Percentiles rank a stretch among this genome's conserved stretches.
phyloP scores from a whole-genome alignment of 1,140 invertebrate genomes.

The Apis laboriosa region DNA sequence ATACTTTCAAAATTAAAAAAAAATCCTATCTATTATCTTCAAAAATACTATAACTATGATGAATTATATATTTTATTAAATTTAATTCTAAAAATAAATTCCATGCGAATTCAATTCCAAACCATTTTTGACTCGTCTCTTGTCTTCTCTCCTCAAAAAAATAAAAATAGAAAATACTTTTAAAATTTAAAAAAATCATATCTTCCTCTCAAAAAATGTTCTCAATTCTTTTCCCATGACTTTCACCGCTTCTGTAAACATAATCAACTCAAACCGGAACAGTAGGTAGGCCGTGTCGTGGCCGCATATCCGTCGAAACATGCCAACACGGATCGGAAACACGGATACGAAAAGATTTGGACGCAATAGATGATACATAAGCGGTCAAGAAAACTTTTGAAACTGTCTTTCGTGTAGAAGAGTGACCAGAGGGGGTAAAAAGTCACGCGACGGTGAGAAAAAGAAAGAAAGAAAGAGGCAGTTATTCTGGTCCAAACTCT shows the following conservation, averaged over 20 bases:
- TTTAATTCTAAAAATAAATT: no score
- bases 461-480: slow-evolving; percentile 33
- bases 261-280: neutral
- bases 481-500: slow-evolving; percentile 61
- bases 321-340: slow-evolving; percentile 25
- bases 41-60: no score
- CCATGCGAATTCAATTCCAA: no score
- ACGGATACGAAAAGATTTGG: slow-evolving; percentile 31
- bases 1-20: neutral
- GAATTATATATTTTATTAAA: no score
- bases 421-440: neutral
- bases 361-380: neutral
- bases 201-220: no score
- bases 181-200: no score
- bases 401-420: neutral
- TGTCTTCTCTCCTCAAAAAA: no score
- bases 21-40: neutral
- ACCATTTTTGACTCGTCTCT: no score
- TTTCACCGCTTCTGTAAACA: slow-evolving; percentile 25
- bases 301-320: slow-evolving; percentile 35
- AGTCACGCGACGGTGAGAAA: slow-evolving; percentile 7
- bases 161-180: no score
- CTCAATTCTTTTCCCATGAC: neutral
- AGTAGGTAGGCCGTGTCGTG: slow-evolving; percentile 5
- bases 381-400: neutral